Percentiles rank a stretch among this genome's conserved stretches.
Conservation (phyloP, 2,888 invertebrate species). For the Xestia xanthographa region DNA sequence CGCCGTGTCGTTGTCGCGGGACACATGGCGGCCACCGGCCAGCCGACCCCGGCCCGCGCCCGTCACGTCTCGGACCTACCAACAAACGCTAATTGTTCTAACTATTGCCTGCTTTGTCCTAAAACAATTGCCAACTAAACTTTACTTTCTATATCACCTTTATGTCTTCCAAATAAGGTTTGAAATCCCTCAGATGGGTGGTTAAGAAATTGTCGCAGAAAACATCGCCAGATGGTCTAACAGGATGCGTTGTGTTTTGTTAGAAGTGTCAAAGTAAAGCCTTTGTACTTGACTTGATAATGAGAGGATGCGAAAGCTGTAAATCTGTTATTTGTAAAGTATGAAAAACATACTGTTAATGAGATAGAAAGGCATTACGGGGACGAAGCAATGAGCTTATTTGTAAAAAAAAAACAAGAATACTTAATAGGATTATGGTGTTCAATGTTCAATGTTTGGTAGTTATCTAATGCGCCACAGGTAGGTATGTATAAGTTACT, state of each 20-base stretch:
- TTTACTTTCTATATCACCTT: slow-evolving; percentile 44
- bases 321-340: slow-evolving; percentile 74
- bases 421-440: too few species aligned
- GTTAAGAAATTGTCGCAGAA: slow-evolving; percentile 61
- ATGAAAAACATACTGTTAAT: slow-evolving; percentile 62
- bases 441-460: background rate
- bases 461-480: background rate
- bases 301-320: slow-evolving; percentile 68
- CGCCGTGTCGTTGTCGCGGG: slow-evolving; percentile 47
- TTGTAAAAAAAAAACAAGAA: slow-evolving; percentile 23
- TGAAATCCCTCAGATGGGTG: slow-evolving; percentile 33
- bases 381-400: slow-evolving; percentile 30
- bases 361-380: slow-evolving; percentile 50
- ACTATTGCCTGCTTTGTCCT: slow-evolving; percentile 73
- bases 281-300: slow-evolving; percentile 75
- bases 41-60: slow-evolving; percentile 67
- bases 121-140: slow-evolving; percentile 64
- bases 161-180: slow-evolving; percentile 52
- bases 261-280: slow-evolving; percentile 78
- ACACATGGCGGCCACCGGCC: slow-evolving; percentile 77
- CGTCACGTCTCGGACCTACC: slow-evolving; percentile 74
- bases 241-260: slow-evolving; percentile 77
- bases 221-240: slow-evolving; percentile 78
- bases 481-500: background rate
- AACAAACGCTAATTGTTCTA: slow-evolving; percentile 79